These are phyloP conservation scores for Linhomoeus sp. DNA, from an alignment of 2,888 invertebrate species.

Conservation along the genomic window DNA sequence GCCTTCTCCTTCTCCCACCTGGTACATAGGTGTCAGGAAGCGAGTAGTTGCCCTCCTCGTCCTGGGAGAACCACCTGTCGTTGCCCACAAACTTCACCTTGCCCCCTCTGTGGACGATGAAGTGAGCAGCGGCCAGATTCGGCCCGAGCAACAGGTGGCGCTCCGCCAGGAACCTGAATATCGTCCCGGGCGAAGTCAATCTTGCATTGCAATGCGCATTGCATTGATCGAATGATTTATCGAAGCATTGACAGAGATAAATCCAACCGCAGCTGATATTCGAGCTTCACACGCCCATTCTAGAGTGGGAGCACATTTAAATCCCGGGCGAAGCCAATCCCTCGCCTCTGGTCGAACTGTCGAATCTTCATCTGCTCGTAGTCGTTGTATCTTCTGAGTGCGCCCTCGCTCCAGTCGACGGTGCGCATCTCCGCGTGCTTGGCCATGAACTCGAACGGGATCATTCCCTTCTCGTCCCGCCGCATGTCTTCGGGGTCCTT, in stretches of 20 bases:
- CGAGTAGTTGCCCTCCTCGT: slow-evolving; percentile 32
- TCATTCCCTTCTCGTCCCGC: slow-evolving; percentile 15
- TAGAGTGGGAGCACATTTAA: too few relatives aligned
- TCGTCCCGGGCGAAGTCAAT: background rate
- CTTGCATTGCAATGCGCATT: background rate
- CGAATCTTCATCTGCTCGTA: slow-evolving; percentile 18
- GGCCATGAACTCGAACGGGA: slow-evolving; percentile 6
- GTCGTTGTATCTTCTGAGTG: slow-evolving; percentile 16
- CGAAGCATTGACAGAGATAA: too few relatives aligned
- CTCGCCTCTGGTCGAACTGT: slow-evolving; percentile 25
- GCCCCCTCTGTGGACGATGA: slow-evolving; percentile 53
- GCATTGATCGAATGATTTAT: background rate
- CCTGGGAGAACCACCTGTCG: slow-evolving; percentile 36
- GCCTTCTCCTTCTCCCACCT: background rate
- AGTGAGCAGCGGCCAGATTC: slow-evolving; percentile 68
- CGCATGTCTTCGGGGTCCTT: slow-evolving; percentile 17
- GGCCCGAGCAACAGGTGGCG: slow-evolving; percentile 38
- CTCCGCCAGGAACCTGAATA: slow-evolving; percentile 23
- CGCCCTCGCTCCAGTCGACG: slow-evolving; percentile 18
- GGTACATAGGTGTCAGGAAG: slow-evolving; percentile 42
- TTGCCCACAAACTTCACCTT: slow-evolving; percentile 43
- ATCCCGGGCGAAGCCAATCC: background rate
- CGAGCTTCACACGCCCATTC: too few relatives aligned
- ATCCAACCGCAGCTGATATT: too few relatives aligned
- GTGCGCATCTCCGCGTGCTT: slow-evolving; percentile 19